Conservation (phyloP, 2,797 vertebrate genomes). For the Miichthys miiuy region DNA sequence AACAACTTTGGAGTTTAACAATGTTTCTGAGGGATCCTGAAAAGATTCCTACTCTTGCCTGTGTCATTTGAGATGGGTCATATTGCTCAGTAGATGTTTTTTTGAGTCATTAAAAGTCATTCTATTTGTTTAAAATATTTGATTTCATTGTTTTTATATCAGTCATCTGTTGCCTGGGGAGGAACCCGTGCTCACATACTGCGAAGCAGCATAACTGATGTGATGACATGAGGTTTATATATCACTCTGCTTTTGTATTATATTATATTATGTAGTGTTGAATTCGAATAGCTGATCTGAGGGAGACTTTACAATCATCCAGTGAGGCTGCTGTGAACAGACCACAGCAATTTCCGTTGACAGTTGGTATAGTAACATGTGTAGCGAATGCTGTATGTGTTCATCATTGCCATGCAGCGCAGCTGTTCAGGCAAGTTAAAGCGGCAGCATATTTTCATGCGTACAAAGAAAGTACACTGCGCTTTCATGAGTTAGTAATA, state of each 20-base stretch:
- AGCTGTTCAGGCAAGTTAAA: constrained; percentile 40
- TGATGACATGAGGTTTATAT: not conserved
- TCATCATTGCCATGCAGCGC: constrained; percentile 35
- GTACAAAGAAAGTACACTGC: not conserved
- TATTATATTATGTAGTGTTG: not conserved
- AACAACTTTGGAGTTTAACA: not conserved
- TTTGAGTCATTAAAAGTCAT: not conserved
- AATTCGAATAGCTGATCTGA: constrained; percentile 21
- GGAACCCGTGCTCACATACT: too few species aligned
- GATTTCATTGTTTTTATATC: not conserved
- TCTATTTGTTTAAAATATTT: not conserved
- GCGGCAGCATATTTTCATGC: constrained; percentile 7
- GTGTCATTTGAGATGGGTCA: not conserved
- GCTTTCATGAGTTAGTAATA: not conserved
- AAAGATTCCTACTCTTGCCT: not conserved
- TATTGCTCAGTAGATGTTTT: not conserved
- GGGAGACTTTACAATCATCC: constrained; percentile 23
- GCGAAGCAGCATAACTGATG: not conserved
- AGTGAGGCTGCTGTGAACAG: constrained; percentile 41
- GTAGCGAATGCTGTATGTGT: constrained; percentile 45
- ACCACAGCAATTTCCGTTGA: constrained; percentile 54
- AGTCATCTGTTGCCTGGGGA: not conserved
- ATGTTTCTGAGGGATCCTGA: not conserved
- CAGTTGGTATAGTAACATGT: constrained; percentile 62
- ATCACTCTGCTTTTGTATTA: not conserved